Conservation (phyloP, 1,140 invertebrate species). For the Pogonus chalceus region DNA sequence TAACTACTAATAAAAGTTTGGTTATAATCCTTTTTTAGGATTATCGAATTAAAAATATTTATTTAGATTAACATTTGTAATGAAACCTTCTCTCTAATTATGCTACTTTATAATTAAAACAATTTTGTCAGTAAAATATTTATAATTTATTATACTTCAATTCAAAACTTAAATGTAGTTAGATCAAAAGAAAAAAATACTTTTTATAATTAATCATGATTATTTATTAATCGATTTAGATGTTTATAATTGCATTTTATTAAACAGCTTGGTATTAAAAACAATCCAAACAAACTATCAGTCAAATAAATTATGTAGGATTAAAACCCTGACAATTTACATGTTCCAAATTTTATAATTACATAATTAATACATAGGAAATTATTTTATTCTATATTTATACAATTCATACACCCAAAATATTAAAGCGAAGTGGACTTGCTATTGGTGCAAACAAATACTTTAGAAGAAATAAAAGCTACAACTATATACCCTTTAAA, state of each 20-base stretch:
- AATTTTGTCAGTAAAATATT: too few species aligned
- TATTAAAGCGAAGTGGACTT: constrained; percentile 7
- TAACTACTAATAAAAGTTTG: too few species aligned
- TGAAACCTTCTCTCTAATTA: too few species aligned
- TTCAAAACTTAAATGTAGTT: too few species aligned
- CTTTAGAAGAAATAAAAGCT: constrained; percentile 5
- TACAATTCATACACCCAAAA: constrained; percentile 7
- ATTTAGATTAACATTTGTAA: too few species aligned
- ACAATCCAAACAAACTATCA: constrained; percentile 6
- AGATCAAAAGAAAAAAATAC: neutral
- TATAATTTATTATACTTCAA: too few species aligned
- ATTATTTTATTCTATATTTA: constrained; percentile 4
- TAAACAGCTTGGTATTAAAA: constrained; percentile 5
- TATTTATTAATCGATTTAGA: neutral
- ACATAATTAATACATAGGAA: constrained; percentile 4
- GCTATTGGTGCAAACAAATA: constrained; percentile 7
- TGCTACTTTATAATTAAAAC: too few species aligned
- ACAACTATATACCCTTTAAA: constrained; percentile 32
- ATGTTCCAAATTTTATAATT: constrained; percentile 4
- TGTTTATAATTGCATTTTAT: constrained; percentile 2
- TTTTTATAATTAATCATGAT: neutral
- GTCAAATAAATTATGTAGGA: constrained; percentile 3
- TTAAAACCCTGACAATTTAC: constrained; percentile 4
- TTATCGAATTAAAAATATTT: too few species aligned
- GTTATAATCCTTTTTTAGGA: too few species aligned